A percentile compares a stretch with the other conserved stretches of the same genome.
Evolutionary conservation across 2,888 invertebrate genomes (phyloP).

Genomic region (Actias luna): DNA sequence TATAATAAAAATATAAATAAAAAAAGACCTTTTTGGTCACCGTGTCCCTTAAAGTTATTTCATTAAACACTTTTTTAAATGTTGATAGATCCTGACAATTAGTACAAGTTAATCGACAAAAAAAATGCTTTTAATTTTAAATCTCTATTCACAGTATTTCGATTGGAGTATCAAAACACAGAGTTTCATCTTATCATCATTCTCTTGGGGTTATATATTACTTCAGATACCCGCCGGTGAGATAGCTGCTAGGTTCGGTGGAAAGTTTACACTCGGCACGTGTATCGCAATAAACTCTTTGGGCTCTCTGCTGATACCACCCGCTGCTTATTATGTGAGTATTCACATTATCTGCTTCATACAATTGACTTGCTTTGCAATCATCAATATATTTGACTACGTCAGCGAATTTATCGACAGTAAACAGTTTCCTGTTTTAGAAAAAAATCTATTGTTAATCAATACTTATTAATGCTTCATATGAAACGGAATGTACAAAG

Average conservation of each 20-base stretch:
- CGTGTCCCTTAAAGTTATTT: too few relatives aligned
- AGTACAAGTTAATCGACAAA: too few relatives aligned
- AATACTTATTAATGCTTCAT: not conserved
- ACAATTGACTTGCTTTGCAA: not conserved
- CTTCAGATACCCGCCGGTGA: conserved; percentile 82
- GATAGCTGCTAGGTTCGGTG: conserved; percentile 86
- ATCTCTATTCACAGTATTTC: conserved; percentile 43
- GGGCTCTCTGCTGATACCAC: conserved; percentile 83
- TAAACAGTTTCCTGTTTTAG: too few relatives aligned
- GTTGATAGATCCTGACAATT: too few relatives aligned
- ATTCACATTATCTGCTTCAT: not conserved
- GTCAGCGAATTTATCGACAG: too few relatives aligned
- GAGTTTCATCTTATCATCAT: conserved; percentile 82
- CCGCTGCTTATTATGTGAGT: conserved; percentile 74
- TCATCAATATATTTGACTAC: not conserved
- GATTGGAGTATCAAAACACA: conserved; percentile 74
- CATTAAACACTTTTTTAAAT: too few relatives aligned
- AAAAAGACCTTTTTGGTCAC: too few relatives aligned
- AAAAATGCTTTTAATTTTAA: not conserved
- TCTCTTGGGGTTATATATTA: conserved; percentile 86
- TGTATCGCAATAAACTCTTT: conserved; percentile 79
- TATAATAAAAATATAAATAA: too few relatives aligned
- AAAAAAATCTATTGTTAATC: too few relatives aligned
- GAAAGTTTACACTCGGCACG: conserved; percentile 81
- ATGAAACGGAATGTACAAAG: not conserved